Base-by-base conservation (phyloP, 1,140 invertebrate genomes). In the Thaumetopoea pityocampa region DNA sequence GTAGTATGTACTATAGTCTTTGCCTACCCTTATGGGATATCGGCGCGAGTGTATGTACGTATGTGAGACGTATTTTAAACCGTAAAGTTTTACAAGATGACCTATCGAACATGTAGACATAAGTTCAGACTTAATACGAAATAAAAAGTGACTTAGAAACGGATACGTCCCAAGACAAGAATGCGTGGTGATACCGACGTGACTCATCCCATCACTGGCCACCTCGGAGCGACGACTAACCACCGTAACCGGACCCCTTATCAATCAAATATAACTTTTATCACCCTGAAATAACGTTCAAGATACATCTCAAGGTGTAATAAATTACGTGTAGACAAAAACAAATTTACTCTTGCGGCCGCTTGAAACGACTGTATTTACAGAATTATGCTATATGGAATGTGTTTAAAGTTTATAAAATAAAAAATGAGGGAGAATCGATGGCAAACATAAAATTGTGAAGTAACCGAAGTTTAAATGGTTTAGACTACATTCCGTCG, bases 81-180 rank as follows among this genome's bases (percentile, higher is more conserved):
- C 2, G 12, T 35, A 10, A 35, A 16, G 14, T 7, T 6, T 17
- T 9, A 8, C 19, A 40, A 14, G 42, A 42, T 47, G 49, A 55
- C 46, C 62, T 34, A 66, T 58, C 51, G 61, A 45, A 46, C 38
- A 40, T 50, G 54, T 64, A 52, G 45, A 61, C 57, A 60, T 48
- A 58, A 61, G 57, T 56, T 54, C 36, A 53, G 61, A 61, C 48
- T 38, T 51, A 44, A 60, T 69, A 53, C 48, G 54, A 62, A 66
- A 47, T 67, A 67, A 65, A 67, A 52, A 57, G 56, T 50, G 51
- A 29, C 44, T 49, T 50, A 44, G 50, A 68, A 77, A 73, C 74
- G 74, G 74, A 76, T 76, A 73, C 67, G 51, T 60, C 52, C 51
- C 59, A 76, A 76, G 74, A 79, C 59, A 76, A 76, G 74, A 79